Evolutionary conservation across 2,797 vertebrate genomes (phyloP), one percentile per base, ranked within the genome.

Genomic region (Notamacropus eugenii): DNA sequence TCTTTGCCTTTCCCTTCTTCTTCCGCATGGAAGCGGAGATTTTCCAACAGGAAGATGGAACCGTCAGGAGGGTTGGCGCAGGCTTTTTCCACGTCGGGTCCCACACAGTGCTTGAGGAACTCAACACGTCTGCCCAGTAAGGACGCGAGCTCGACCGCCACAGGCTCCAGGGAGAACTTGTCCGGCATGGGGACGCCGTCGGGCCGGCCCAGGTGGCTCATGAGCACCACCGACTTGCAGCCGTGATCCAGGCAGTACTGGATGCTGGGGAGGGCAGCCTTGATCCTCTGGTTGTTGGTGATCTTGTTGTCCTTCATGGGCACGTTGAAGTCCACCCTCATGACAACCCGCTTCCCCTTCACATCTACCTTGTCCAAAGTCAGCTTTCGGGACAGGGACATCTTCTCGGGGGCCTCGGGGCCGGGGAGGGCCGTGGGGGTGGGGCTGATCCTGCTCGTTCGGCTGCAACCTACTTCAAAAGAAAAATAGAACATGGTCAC

Each of bases 291-390:
- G 98, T 99, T 99, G 98, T 99, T 99, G 57, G 99, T 99, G 98
- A 99, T 99, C 10, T 99, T 95, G 97, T 99, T 99, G 98, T 99
- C 99, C 98, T 99, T 99, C 99, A 99, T 99, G 28, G 99, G 99
- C 91, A 99, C 99, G 19, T 99, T 99, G 98, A 99, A 99, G 98
- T 99, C 99, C 54, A 99, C 99, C 98, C 99, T 99, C 99, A 99
- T 99, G 24, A 99, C 96, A 82, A 99, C 99, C 31, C 99, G 98
- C 98, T 99, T 99, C 12, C 98, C 99, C 34, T 99, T 99, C 94
- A 99, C 99, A 13, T 99, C 99, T 98, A 99, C 98, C 98, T 99
- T 99, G 92, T 99, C 99, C 98, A 99, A 98, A 31, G 99, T 99
- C 95, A 99, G 99, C 98, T 99, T 99, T 95, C 97, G 99, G 59